Conservation (phyloP, 2,797 vertebrate genomes). For the Argyrosomus regius region DNA sequence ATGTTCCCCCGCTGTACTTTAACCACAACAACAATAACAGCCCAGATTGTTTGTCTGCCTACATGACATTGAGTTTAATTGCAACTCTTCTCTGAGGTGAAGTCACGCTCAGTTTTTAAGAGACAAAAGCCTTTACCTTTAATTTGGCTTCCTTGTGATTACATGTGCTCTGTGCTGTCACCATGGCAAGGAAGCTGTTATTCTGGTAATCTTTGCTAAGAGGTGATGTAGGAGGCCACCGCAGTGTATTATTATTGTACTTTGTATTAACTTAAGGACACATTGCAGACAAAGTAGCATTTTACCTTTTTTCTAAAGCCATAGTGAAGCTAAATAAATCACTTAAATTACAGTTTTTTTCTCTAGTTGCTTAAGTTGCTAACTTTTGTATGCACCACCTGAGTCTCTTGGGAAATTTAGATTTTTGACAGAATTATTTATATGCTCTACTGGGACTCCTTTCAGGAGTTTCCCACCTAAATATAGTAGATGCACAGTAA, state of each 20-base stretch:
- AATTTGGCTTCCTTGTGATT: conserved; percentile 53
- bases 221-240: conserved; percentile 7
- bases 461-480: conserved; percentile 1
- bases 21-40: conserved; percentile 71
- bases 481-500: not conserved
- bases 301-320: not conserved
- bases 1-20: conserved; percentile 56
- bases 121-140: conserved; percentile 51
- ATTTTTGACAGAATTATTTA: conserved; percentile 10
- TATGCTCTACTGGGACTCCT: not conserved
- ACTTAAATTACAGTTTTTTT: not conserved
- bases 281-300: not conserved
- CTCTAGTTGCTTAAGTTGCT: not conserved
- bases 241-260: conserved; percentile 4
- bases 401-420: not conserved
- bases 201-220: conserved; percentile 23
- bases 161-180: conserved; percentile 30
- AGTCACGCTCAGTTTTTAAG: conserved; percentile 28
- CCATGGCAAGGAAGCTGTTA: conserved; percentile 13
- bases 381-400: not conserved
- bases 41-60: conserved; percentile 60
- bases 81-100: conserved; percentile 57
- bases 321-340: conserved; percentile 18
- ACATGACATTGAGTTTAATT: conserved; percentile 74
- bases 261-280: conserved; percentile 20